A percentile compares a stretch with the other conserved stretches of the same genome.
Conservation (phyloP, 2,113 vertebrate species). For the Raja brachyura region DNA sequence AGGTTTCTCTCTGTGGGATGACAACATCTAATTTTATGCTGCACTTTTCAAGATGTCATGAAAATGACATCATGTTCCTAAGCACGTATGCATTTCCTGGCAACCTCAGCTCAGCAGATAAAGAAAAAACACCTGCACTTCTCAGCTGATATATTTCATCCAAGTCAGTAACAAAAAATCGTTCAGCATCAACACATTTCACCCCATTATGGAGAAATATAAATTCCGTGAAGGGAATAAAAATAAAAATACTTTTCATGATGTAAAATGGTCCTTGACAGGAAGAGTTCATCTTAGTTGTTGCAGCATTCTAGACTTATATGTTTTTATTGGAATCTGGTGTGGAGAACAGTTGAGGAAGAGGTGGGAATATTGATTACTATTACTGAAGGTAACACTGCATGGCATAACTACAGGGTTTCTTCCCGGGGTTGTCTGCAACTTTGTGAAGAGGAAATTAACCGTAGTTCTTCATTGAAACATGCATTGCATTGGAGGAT, state of each 20-base stretch:
- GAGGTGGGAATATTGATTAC: neutral
- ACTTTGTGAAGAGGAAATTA: neutral
- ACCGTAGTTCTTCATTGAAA: neutral
- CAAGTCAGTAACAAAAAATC: neutral
- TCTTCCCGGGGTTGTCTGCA: neutral
- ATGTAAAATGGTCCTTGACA: neutral
- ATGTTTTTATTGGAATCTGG: neutral
- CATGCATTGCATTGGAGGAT: neutral
- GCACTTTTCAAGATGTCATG: neutral
- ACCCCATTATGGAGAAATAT: neutral
- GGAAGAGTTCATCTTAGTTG: neutral
- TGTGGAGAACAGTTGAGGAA: neutral
- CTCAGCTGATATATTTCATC: neutral
- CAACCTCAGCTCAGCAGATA: neutral
- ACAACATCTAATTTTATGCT: constrained; percentile 1
- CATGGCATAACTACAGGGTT: neutral
- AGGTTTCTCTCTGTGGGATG: neutral
- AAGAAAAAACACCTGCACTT: neutral
- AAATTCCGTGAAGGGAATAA: neutral
- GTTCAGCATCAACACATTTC: neutral
- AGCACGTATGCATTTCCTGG: neutral
- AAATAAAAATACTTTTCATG: neutral
- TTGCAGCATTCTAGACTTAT: neutral
- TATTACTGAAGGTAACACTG: neutral
- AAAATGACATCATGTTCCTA: neutral